Evolutionary conservation across 2,113 vertebrate species (phyloP).

Genomic region (Ammodytes dubius): DNA sequence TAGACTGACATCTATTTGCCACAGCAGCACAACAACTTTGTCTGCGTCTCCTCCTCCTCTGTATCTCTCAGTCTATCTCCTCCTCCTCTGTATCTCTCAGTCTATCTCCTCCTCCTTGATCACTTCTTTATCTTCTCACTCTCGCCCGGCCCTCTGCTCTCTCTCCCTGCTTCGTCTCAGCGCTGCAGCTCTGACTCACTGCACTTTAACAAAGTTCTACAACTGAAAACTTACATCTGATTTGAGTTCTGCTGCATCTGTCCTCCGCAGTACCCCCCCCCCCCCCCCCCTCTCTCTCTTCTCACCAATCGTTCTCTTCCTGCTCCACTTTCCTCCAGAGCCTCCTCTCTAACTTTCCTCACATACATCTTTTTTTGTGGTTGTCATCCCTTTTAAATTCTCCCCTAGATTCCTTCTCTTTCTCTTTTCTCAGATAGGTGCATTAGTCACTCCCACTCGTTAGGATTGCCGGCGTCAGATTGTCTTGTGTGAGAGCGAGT

Average conservation of each 20-base stretch:
- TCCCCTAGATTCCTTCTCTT: constrained; percentile 10
- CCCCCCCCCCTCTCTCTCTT: neutral
- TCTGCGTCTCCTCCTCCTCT: constrained; percentile 35
- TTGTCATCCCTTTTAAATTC: constrained; percentile 51
- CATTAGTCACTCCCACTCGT: constrained; percentile 55
- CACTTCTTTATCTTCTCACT: constrained; percentile 14
- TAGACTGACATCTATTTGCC: constrained; percentile 65
- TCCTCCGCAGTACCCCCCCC: neutral
- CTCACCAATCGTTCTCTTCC: constrained; percentile 14
- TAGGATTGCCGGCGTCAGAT: constrained; percentile 42
- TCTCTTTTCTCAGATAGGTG: constrained; percentile 62
- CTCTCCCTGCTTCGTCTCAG: neutral
- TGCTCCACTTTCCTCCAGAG: constrained; percentile 40
- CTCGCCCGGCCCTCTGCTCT: neutral
- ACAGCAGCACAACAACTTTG: constrained; percentile 46
- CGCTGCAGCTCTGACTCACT: neutral
- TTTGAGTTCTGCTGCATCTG: constrained; percentile 19
- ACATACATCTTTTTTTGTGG: constrained; percentile 8
- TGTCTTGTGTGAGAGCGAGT: constrained; percentile 53
- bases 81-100: constrained; percentile 6
- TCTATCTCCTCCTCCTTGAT: constrained; percentile 28
- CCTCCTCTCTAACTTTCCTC: constrained; percentile 57
- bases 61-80: constrained; percentile 26
- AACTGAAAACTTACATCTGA: neutral
- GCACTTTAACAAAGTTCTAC: constrained; percentile 13